phyloP scores from a whole-genome alignment of 2,113 vertebrate species.

The Clupea harengus region DNA sequence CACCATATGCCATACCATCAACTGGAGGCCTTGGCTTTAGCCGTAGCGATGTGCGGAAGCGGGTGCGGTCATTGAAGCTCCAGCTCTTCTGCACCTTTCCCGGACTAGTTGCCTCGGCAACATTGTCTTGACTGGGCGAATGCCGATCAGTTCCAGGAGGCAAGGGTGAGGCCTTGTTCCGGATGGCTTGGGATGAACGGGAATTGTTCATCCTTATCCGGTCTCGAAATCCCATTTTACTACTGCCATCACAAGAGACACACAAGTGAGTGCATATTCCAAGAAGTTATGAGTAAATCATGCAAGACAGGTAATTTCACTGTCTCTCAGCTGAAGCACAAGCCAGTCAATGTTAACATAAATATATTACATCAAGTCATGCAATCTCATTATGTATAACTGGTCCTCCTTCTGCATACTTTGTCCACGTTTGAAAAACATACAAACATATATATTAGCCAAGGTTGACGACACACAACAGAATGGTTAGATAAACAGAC shows the following conservation, averaged over 20 bases:
- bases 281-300: too few relatives aligned
- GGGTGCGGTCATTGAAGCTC: slow-evolving; percentile 96
- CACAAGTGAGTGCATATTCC: not conserved
- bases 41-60: slow-evolving; percentile 89
- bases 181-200: slow-evolving; percentile 74
- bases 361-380: not conserved
- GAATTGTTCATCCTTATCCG: slow-evolving; percentile 87
- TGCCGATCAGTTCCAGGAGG: slow-evolving; percentile 72
- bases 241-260: slow-evolving; percentile 69
- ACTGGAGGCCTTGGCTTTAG: slow-evolving; percentile 79
- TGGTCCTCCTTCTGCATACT: not conserved
- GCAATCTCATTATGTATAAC: not conserved
- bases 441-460: not conserved
- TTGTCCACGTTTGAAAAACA: not conserved
- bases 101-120: slow-evolving; percentile 79
- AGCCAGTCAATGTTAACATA: not conserved
- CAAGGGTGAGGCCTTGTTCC: slow-evolving; percentile 77
- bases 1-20: slow-evolving; percentile 71
- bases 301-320: not conserved
- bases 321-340: not conserved
- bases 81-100: slow-evolving; percentile 97
- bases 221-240: slow-evolving; percentile 90
- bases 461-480: not conserved
- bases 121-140: slow-evolving; percentile 83
- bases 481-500: not conserved